Base-by-base conservation (phyloP, 1,140 invertebrate genomes). In the Pararge aegeria region DNA sequence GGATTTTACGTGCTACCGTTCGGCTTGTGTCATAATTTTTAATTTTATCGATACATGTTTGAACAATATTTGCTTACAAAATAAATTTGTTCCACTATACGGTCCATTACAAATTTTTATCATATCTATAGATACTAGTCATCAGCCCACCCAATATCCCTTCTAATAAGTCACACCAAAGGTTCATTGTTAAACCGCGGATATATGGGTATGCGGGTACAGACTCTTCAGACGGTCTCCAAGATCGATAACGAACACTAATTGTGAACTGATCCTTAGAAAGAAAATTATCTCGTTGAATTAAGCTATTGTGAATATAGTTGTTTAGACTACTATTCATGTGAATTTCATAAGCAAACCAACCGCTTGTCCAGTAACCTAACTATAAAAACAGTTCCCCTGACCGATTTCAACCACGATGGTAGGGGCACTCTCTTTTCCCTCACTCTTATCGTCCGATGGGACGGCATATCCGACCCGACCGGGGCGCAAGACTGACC, bases 191-290 rank as follows among this genome's bases (percentile, higher is more conserved):
- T 49, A 15, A 16, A 42, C 21, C 12, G 24, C 46, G 46, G 46
- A 46, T 46, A 49, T 49, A 29, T 49, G 46, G 46, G 46, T 15
- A 49, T 49, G 46, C 46, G 46, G 46, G 46, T 49, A 10, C 13
- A 9, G 21, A 12, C 24, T 49, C 46, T 49, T 49, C 21, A 49
- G 46, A 49, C 46, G 46, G 20, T 20, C 2, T 49, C 3, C 13
- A 27, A 49, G 46, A 49, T 49, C 46, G 46, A 49, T 49, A 29
- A 49, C 46, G 20, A 6, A 15, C 6, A 29, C 13, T 27, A 16
- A 49, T n/a, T n/a, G n/a, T n/a, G n/a, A n/a, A 48, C 19, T 21
- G n/a, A 24, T 48, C 44, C 44, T 15, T 24, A 21, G 20, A 48
- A 24, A 21, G 21, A 48, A 24, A 24, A 1, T 20, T 2, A 13